phyloP scores from a whole-genome alignment of 1,140 invertebrate species.

The Drosophila trapezifrons region DNA sequence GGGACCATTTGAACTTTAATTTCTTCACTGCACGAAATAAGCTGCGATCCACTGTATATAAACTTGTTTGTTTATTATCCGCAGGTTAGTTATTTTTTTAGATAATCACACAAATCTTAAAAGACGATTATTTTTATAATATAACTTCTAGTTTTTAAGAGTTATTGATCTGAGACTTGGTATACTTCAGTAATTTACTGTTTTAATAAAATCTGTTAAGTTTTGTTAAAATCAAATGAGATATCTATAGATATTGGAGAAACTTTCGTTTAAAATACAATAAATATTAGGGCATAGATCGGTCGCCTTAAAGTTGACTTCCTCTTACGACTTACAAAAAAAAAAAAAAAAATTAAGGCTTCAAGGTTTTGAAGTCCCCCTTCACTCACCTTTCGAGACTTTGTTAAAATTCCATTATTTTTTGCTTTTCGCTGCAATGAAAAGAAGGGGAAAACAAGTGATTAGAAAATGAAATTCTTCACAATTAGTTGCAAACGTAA shows the following conservation, averaged over 20 bases:
- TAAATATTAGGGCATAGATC: not conserved
- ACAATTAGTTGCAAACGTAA: conserved; percentile 1
- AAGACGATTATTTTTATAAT: too few species aligned
- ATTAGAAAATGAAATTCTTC: conserved; percentile 21
- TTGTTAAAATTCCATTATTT: conserved; percentile 78
- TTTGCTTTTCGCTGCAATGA: conserved; percentile 66
- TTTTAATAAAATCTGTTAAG: not conserved
- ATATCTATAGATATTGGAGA: not conserved
- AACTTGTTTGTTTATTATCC: too few species aligned
- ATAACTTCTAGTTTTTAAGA: too few species aligned
- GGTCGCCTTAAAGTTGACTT: not conserved
- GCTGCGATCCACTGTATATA: too few species aligned
- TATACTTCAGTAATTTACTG: not conserved
- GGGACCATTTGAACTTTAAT: too few species aligned
- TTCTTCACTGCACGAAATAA: too few species aligned
- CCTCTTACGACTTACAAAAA: too few species aligned
- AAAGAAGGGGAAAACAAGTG: conserved; percentile 29
- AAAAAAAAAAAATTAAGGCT: not conserved
- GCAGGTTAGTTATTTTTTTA: too few species aligned
- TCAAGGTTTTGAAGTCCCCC: conserved; percentile 42
- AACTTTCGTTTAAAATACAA: too few species aligned
- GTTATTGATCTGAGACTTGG: not conserved
- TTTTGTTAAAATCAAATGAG: not conserved
- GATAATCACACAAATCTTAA: too few species aligned
- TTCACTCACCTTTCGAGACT: conserved; percentile 66